phyloP scores from a whole-genome alignment of 2,797 vertebrate species.

The Menidia menidia region DNA sequence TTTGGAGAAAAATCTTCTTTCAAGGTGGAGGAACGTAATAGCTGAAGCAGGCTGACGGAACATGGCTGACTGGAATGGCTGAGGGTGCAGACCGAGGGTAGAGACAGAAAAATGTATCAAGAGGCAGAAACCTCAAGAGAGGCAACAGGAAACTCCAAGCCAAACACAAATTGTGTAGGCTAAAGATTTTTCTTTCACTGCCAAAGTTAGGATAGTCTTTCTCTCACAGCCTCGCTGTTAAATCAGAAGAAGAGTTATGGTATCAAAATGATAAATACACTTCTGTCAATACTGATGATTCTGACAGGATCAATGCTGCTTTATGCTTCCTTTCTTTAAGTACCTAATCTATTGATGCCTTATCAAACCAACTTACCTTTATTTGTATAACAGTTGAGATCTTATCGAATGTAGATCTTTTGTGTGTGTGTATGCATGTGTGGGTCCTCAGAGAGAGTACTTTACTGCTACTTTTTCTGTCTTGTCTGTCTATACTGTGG shows the following conservation, averaged over 20 bases:
- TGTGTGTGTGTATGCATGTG: constrained; percentile 25
- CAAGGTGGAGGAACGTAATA: not conserved
- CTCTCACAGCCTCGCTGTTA: too few relatives aligned
- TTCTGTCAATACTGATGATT: not conserved
- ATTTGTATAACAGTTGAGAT: constrained; percentile 25
- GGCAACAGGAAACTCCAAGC: too few relatives aligned
- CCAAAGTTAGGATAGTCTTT: not conserved
- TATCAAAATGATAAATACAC: too few relatives aligned
- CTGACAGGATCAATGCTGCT: not conserved
- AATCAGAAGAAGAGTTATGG: too few relatives aligned
- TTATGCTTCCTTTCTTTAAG: constrained; percentile 4
- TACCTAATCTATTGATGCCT: not conserved
- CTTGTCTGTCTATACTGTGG: constrained; percentile 82
- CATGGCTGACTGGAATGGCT: too few relatives aligned
- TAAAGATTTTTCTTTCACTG: not conserved
- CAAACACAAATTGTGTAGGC: too few relatives aligned
- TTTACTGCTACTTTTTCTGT: constrained; percentile 82
- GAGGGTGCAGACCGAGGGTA: too few relatives aligned
- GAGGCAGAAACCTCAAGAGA: too few relatives aligned
- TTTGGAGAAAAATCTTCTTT: not conserved
- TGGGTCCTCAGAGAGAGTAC: constrained; percentile 59
- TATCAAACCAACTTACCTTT: constrained; percentile 26
- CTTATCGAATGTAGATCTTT: constrained; percentile 27
- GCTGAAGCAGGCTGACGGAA: not conserved
- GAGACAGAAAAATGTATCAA: too few relatives aligned